Evolutionary conservation across 2,888 invertebrate genomes (phyloP).

Genomic region (Adineta ricciae): DNA sequence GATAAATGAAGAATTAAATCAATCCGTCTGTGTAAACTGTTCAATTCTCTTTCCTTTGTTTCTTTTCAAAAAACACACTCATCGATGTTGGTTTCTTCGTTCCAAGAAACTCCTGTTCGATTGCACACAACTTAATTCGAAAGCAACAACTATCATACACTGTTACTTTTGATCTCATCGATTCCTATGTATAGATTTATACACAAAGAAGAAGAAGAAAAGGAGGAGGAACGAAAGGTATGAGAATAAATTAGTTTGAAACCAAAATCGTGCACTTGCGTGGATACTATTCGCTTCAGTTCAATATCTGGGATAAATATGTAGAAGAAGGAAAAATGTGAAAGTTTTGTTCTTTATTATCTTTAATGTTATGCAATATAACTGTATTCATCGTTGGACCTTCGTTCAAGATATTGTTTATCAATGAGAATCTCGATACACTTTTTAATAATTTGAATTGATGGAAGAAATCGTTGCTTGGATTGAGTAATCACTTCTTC

Average conservation of each 20-base stretch:
- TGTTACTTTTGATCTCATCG: not conserved
- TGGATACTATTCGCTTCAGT: not conserved
- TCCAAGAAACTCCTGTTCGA: not conserved
- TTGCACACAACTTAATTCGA: not conserved
- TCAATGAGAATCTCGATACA: slow-evolving; percentile 95
- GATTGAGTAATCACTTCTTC: slow-evolving; percentile 83
- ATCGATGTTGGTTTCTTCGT: not conserved
- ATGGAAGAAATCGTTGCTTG: slow-evolving; percentile 83
- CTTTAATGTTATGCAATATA: slow-evolving; percentile 69
- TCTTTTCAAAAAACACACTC: not conserved
- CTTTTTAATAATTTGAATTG: slow-evolving; percentile 90
- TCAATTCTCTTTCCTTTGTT: not conserved
- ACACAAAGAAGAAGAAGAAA: not conserved
- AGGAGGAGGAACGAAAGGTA: not conserved
- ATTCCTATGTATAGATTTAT: not conserved
- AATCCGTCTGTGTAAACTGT: not conserved
- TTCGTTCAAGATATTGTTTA: slow-evolving; percentile 90
- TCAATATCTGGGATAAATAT: not conserved
- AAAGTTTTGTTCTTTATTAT: not conserved
- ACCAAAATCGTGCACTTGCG: not conserved
- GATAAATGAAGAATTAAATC: not conserved
- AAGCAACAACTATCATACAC: not conserved
- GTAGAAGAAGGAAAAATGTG: not conserved
- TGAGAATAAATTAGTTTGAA: not conserved
- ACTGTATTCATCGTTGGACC: slow-evolving; percentile 85